Evolutionary conservation across 2,888 invertebrate genomes (phyloP), one percentile per base, ranked within the genome.

Genomic region (Shargacucullia verbasci): DNA sequence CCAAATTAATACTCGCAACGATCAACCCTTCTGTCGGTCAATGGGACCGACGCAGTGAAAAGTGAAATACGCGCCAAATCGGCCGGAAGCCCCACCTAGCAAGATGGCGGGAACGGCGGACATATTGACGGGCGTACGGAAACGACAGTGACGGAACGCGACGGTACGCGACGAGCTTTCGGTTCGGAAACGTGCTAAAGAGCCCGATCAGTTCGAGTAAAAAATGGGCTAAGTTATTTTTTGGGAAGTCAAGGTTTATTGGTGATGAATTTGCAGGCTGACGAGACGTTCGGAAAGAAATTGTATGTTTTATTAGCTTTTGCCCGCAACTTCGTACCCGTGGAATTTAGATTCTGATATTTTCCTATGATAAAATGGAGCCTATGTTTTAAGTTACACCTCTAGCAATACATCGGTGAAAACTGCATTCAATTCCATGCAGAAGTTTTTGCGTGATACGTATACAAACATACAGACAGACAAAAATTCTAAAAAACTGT

Each of bases 91-190:
- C 69, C 78, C 68, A 77, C 76, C 70, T 74, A 58, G 65, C 72
- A 76, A 72, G 76, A 76, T 70, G 76, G 73, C 72, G 69, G 58
- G 44, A 48, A 67, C 66, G 73, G 59, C 56, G 75, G 83, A 86
- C 82, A 81, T 85, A 88, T 85, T 76, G 84, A 76, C 64, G 71
- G 60, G 76, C 79, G 77, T 79, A 70, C 74, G 62, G 75, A 73
- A 68, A 59, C 73, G 86, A 87, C 87, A 76, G 78, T 87, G 87
- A 87, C 82, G 59, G 73, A 85, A 70, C 77, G 80, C 77, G 76
- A 78, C 70, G 64, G 76, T 61, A 80, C 78, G 76, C 78, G 78
- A 74, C 80, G 77, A 68, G 73, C 73, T 70, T 79, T 67, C 66
- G 65, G 73, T 73, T 76, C 64, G 68, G 68, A 71, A 59, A 70